Percentiles rank a stretch among this genome's conserved stretches.
Evolutionary conservation across 2,113 vertebrate species (phyloP).

Genomic region (Bubo bubo): DNA sequence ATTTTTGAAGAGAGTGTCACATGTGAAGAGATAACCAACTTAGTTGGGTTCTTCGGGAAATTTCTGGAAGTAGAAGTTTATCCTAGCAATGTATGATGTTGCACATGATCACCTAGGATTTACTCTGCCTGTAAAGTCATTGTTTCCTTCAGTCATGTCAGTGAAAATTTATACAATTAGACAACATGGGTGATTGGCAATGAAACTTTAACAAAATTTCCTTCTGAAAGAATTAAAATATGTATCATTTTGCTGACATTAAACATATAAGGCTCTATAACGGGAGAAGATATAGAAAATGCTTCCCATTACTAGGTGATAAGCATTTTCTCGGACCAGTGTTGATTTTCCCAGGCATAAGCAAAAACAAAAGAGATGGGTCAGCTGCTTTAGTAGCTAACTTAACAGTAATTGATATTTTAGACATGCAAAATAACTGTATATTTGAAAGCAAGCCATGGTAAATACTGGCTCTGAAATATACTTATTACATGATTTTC

Average conservation of each 20-base stretch:
- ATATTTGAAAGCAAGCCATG: background rate
- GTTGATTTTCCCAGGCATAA: background rate
- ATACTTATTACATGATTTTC: background rate
- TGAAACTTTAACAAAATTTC: background rate
- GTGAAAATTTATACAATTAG: background rate
- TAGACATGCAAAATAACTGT: background rate
- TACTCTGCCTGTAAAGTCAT: background rate
- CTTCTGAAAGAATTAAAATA: background rate
- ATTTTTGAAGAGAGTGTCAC: background rate
- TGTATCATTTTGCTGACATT: background rate
- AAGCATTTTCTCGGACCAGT: background rate
- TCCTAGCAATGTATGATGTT: background rate
- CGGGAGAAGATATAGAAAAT: background rate
- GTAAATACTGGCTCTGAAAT: background rate
- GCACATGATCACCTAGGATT: background rate
- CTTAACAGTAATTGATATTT: background rate
- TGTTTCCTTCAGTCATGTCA: background rate
- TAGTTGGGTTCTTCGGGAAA: background rate
- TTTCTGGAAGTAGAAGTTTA: background rate
- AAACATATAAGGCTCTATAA: background rate
- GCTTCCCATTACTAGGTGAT: background rate
- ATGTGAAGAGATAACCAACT: background rate
- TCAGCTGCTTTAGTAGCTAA: background rate
- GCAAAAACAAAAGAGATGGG: background rate
- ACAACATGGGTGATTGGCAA: accelerated